Evolutionary conservation across 2,888 invertebrate species (phyloP).

Genomic region (Eugnorisma glareosa): DNA sequence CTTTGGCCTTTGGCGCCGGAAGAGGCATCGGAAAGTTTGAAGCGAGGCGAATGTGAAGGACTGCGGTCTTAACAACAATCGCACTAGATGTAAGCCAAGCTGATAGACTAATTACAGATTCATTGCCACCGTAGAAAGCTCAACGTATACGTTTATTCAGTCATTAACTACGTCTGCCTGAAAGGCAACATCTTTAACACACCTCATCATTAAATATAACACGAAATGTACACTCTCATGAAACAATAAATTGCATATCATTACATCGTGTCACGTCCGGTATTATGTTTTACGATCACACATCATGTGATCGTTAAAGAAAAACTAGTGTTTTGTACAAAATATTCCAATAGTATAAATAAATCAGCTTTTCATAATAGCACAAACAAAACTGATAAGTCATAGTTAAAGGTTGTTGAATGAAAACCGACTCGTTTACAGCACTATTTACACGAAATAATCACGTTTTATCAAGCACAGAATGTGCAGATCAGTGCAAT

Average conservation of each 20-base stretch:
- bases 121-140: conserved; percentile 35
- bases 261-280: conserved; percentile 75
- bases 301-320: conserved; percentile 57
- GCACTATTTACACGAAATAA: conserved; percentile 56
- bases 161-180: conserved; percentile 16
- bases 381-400: conserved; percentile 19
- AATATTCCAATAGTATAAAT: conserved; percentile 29
- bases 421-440: conserved; percentile 41
- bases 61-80: conserved; percentile 29
- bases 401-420: conserved; percentile 47
- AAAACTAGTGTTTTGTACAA: conserved; percentile 51
- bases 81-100: conserved; percentile 30
- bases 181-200: conserved; percentile 31
- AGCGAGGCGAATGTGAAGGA: conserved; percentile 44
- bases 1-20: conserved; percentile 56
- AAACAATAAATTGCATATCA: conserved; percentile 70
- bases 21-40: conserved; percentile 45
- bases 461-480: conserved; percentile 34
- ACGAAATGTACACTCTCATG: conserved; percentile 54
- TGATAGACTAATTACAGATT: conserved; percentile 34
- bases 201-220: conserved; percentile 54
- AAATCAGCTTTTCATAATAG: conserved; percentile 16
- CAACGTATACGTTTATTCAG: neutral
- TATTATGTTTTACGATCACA: conserved; percentile 66
- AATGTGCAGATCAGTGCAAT: conserved; percentile 35